Evolutionary conservation across 1,140 invertebrate genomes (phyloP), one percentile per base, ranked within the genome.

Genomic region (Goniozus legneri): DNA sequence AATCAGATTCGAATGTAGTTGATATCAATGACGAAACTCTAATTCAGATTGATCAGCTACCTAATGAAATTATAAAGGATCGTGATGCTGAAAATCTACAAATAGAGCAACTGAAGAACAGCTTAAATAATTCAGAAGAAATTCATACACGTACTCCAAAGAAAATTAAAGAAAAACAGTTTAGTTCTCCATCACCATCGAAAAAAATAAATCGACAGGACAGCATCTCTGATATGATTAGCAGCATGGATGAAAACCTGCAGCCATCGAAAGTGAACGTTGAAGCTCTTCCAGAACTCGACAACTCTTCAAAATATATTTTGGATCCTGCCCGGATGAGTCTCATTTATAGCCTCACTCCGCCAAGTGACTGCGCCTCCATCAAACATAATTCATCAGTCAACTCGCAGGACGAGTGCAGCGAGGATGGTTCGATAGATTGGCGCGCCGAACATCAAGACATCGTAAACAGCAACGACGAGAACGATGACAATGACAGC

Each of bases 331-430:
- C 50, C 2, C 64, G 67, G 7, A 69, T 75, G 63, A 67, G 40
- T 39, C 34, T 59, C 4, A 61, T 74, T 32, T 76, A 76, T 20
- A 75, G 72, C 15, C 42, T 76, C 1, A 68, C 69, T 0, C 69
- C 71, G 2, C 51, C 56, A 4, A 44, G 44, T 7, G 45, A 38
- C n/a, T n/a, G n/a, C n/a, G n/a, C n/a, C n/a, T n/a, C n/a, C n/a
- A n/a, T n/a, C n/a, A n/a, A n/a, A n/a, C n/a, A n/a, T n/a, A n/a
- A n/a, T n/a, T n/a, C n/a, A n/a, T 14, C 12, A 1, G 13, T 48
- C 2, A 38, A 58, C 2, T 15, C 33, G 1, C 41, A 54, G 3
- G 22, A 34, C 8, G 15, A 19, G 3, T 13, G 37, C 1, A 27
- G 24, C 10, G 4, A 27, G 4, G 4, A 10, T 4, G 24, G 4